These are phyloP conservation scores for Caenorhabditis virilis DNA, from an alignment of 2,888 invertebrate genomes.

Conservation along the genomic window DNA sequence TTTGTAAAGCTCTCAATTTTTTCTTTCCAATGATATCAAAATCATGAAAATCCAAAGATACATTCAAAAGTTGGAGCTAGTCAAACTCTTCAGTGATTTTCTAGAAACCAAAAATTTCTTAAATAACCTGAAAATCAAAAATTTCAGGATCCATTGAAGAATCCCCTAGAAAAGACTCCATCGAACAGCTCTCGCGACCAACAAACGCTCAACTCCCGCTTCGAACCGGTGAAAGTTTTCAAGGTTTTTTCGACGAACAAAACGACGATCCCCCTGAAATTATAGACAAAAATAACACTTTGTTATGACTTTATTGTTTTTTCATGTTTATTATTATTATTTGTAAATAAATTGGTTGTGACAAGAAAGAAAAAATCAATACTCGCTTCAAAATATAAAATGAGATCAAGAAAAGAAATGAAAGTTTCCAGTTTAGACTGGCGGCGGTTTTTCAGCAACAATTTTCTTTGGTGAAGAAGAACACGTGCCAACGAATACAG, in stretches of 20 bases:
- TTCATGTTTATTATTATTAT: too few species aligned
- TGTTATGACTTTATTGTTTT: too few species aligned
- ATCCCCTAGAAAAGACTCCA: neutral
- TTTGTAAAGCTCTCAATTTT: neutral
- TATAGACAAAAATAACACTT: too few species aligned
- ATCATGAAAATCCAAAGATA: neutral
- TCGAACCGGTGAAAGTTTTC: neutral
- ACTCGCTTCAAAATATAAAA: neutral
- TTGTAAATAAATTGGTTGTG: too few species aligned
- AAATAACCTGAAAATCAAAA: too few species aligned
- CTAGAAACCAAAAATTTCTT: too few species aligned
- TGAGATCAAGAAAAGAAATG: conserved; percentile 2
- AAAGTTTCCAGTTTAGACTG: too few species aligned
- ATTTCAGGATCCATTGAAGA: neutral
- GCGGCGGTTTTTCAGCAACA: neutral
- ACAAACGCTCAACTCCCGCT: neutral
- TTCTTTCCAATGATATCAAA: neutral
- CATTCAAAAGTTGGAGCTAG: too few species aligned
- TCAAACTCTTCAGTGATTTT: too few species aligned
- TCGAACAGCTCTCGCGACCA: neutral
- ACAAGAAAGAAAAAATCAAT: neutral
- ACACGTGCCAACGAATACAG: conserved; percentile 57
- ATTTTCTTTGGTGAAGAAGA: too few species aligned
- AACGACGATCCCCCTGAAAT: too few species aligned
- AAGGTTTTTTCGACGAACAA: neutral